These are phyloP conservation scores for Chitala chitala DNA, from an alignment of 2,113 vertebrate genomes.

Conservation along the genomic window DNA sequence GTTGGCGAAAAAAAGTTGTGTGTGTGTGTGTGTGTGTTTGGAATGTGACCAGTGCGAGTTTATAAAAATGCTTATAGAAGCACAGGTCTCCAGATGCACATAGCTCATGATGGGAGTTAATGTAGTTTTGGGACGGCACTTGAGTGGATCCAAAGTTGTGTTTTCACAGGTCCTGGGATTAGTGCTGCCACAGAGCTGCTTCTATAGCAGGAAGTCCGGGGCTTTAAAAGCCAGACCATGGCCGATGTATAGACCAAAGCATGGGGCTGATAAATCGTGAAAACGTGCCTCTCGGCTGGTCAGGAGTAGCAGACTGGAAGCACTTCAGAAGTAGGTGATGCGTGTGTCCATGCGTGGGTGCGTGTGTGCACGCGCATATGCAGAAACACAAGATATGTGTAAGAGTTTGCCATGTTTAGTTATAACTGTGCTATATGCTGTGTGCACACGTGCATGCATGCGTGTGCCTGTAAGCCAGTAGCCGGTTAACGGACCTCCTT, in stretches of 20 bases:
- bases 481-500: too few relatives aligned
- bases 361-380: too few relatives aligned
- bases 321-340: too few relatives aligned
- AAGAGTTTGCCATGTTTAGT: too few relatives aligned
- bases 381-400: too few relatives aligned
- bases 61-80: slow-evolving; percentile 52
- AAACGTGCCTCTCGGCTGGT: slow-evolving; percentile 56
- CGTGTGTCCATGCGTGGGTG: too few relatives aligned
- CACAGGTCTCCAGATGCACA: slow-evolving; percentile 42
- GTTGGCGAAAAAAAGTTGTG: neutral
- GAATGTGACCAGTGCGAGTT: slow-evolving; percentile 47
- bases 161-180: slow-evolving; percentile 64
- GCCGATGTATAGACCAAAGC: slow-evolving; percentile 70
- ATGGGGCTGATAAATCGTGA: slow-evolving; percentile 64
- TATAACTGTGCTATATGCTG: too few relatives aligned
- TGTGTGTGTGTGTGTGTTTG: neutral
- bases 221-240: slow-evolving; percentile 64
- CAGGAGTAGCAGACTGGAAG: too few relatives aligned
- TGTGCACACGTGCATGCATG: too few relatives aligned
- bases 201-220: slow-evolving; percentile 59
- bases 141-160: slow-evolving; percentile 51
- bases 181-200: slow-evolving; percentile 61
- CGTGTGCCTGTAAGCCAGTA: too few relatives aligned
- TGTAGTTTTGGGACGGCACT: slow-evolving; percentile 58
- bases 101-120: slow-evolving; percentile 58